A percentile compares a stretch with the other conserved stretches of the same genome.
Conservation (phyloP, 1,140 invertebrate genomes). For the Lutraria rhynchaena region DNA sequence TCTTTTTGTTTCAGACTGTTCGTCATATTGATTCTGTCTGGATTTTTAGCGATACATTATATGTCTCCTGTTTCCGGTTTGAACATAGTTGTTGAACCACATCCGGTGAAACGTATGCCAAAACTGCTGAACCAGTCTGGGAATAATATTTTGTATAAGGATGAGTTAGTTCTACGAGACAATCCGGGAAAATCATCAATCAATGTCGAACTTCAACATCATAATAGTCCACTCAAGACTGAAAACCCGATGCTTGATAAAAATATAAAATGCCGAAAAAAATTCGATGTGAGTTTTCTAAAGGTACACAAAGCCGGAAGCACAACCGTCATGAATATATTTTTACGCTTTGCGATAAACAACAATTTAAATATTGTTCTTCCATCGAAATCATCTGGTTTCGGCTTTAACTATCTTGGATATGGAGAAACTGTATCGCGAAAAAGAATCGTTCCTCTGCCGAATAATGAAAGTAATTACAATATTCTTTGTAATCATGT, state of each 20-base stretch:
- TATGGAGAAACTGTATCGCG: constrained; percentile 45
- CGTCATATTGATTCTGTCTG: not conserved
- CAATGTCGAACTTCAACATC: not conserved
- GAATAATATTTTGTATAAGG: not conserved
- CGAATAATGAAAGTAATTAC: constrained; percentile 45
- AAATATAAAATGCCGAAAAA: constrained; percentile 14
- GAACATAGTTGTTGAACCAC: not conserved
- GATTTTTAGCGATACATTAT: constrained; percentile 9
- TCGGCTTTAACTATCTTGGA: constrained; percentile 60
- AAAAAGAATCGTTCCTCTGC: constrained; percentile 56
- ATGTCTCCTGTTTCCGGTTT: not conserved
- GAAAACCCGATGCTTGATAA: not conserved
- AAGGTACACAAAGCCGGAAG: constrained; percentile 77
- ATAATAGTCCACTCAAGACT: not conserved
- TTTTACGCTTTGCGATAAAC: constrained; percentile 68
- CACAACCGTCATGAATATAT: constrained; percentile 72
- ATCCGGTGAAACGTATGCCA: not conserved
- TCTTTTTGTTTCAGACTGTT: constrained; percentile 23
- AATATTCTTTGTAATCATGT: constrained; percentile 71
- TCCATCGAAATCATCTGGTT: constrained; percentile 54
- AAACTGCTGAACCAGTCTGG: not conserved
- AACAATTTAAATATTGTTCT: constrained; percentile 69
- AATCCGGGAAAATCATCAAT: not conserved
- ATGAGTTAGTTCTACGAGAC: not conserved
- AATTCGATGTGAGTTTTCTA: constrained; percentile 68